A percentile compares a stretch with the other conserved stretches of the same genome.
Evolutionary conservation across 1,140 invertebrate species (phyloP).

Genomic region (Meteorus sp.): DNA sequence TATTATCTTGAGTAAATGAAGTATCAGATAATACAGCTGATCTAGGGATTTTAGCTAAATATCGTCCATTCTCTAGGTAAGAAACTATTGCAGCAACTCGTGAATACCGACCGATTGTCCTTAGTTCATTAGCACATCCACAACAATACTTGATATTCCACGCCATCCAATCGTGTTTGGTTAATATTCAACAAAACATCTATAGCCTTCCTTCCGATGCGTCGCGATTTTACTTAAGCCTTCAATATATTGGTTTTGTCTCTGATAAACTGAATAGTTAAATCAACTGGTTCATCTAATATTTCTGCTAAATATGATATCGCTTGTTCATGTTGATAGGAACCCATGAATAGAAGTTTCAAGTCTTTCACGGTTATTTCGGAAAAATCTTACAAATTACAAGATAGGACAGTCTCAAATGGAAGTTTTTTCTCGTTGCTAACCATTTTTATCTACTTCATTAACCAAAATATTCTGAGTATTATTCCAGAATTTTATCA

Average conservation of each 20-base stretch:
- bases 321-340: conserved; percentile 28
- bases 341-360: conserved; percentile 27
- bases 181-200: conserved; percentile 24
- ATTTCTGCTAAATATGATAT: conserved; percentile 32
- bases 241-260: conserved; percentile 15
- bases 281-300: conserved; percentile 22
- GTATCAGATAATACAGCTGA: too few relatives aligned
- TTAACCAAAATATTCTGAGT: conserved; percentile 26
- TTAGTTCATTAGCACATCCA: conserved; percentile 29
- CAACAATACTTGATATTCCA: conserved; percentile 23
- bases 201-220: conserved; percentile 24
- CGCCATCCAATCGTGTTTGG: conserved; percentile 6
- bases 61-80: conserved; percentile 26
- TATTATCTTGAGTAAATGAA: too few relatives aligned
- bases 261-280: conserved; percentile 23
- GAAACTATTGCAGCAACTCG: conserved; percentile 28
- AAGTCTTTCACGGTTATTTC: conserved; percentile 27
- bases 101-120: conserved; percentile 27
- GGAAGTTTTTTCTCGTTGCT: conserved; percentile 21
- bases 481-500: conserved; percentile 21
- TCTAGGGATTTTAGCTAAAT: conserved; percentile 18
- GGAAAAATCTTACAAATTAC: conserved; percentile 24
- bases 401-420: conserved; percentile 26
- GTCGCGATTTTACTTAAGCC: conserved; percentile 24
- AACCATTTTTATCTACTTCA: conserved; percentile 28